Conservation (phyloP, 2,888 invertebrate species). For the Harmothoe impar region DNA sequence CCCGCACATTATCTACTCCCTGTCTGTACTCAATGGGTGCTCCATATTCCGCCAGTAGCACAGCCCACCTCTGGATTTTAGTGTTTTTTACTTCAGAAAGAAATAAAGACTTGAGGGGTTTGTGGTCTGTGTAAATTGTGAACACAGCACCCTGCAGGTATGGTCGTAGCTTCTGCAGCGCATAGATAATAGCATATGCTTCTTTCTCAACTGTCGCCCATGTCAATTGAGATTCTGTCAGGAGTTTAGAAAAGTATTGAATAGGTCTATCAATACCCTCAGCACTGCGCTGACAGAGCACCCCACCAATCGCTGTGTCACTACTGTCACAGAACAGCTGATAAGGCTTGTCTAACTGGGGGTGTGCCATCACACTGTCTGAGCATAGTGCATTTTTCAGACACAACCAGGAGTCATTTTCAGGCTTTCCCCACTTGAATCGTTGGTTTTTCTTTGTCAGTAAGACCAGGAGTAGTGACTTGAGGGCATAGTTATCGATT, state of each 20-base stretch:
- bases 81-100: no score
- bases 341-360: neutral
- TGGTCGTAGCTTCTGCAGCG: slow-evolving; percentile 45
- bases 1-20: slow-evolving; percentile 62
- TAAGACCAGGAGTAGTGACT: slow-evolving; percentile 10
- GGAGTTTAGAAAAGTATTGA: slow-evolving; percentile 36
- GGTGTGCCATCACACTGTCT: slow-evolving; percentile 14
- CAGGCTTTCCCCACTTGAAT: neutral
- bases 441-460: slow-evolving; percentile 41
- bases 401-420: slow-evolving; percentile 9
- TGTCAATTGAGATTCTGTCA: slow-evolving; percentile 6
- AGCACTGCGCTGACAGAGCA: neutral
- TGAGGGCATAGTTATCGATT: slow-evolving; percentile 50
- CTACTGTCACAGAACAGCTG: no score
- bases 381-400: slow-evolving; percentile 39
- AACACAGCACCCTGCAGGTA: slow-evolving; percentile 60
- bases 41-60: slow-evolving; percentile 65
- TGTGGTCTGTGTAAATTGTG: slow-evolving; percentile 56
- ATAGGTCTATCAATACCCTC: slow-evolving; percentile 35
- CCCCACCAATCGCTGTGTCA: slow-evolving; percentile 33
- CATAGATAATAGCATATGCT: slow-evolving; percentile 37
- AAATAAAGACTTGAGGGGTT: slow-evolving; percentile 64
- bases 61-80: slow-evolving; percentile 66
- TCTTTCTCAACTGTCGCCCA: slow-evolving; percentile 56
- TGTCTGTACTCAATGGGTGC: no score